phyloP scores from a whole-genome alignment of 2,888 invertebrate species.

The Cephus runcator region DNA sequence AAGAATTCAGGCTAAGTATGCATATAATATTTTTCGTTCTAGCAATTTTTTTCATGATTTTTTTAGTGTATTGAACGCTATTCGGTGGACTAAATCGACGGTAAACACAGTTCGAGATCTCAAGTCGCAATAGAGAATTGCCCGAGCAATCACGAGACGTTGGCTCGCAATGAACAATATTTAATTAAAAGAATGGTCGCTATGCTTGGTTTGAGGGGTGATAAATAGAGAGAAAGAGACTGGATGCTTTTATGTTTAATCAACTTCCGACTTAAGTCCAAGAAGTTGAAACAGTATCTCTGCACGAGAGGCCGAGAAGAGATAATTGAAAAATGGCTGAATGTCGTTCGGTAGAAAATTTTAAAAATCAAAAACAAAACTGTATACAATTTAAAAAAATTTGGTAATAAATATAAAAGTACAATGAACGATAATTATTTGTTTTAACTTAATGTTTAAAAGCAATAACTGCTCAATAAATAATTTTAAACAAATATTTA shows the following conservation, averaged over 20 bases:
- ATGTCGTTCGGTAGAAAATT: background rate
- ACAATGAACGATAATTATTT: background rate
- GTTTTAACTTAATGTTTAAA: background rate
- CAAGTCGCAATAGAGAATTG: background rate
- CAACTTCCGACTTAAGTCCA: background rate
- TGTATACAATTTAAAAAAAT: too few relatives aligned
- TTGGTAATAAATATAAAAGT: background rate
- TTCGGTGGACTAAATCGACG: background rate
- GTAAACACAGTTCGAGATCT: background rate
- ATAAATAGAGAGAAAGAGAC: background rate
- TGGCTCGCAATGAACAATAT: background rate
- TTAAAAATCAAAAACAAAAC: background rate
- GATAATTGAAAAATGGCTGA: background rate
- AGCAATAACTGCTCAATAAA: background rate
- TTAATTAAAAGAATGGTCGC: background rate
- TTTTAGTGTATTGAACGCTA: background rate
- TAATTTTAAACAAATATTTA: background rate
- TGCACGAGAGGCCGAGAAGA: background rate
- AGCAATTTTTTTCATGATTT: background rate
- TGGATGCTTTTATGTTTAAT: background rate
- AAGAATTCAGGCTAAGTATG: background rate
- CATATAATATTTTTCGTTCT: background rate
- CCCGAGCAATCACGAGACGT: background rate
- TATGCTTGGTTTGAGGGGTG: background rate
- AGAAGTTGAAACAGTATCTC: background rate